These are phyloP conservation scores for Halesus radiatus DNA, from an alignment of 1,140 invertebrate genomes.

Conservation along the genomic window DNA sequence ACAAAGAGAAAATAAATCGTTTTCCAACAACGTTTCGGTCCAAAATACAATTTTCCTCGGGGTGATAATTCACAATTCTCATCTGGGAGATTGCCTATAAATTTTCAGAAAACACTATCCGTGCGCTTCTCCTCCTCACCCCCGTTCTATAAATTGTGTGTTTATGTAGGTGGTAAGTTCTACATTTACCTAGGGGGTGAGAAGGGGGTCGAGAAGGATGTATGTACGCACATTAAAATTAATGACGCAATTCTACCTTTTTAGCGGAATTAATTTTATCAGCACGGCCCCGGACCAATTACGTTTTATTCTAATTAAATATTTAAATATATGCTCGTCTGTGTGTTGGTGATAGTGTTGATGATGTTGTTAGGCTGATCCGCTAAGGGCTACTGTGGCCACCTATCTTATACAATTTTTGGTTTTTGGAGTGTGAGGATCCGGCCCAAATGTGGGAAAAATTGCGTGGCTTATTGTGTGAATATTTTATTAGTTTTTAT, in stretches of 20 bases:
- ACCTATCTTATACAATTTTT: too few relatives aligned
- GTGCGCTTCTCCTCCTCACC: constrained; percentile 46
- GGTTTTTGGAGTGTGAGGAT: too few relatives aligned
- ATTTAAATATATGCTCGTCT: constrained; percentile 33
- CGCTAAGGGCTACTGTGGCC: not conserved
- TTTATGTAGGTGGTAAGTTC: constrained; percentile 52
- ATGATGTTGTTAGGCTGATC: constrained; percentile 2
- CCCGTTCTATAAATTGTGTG: constrained; percentile 56
- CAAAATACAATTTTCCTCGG: constrained; percentile 51
- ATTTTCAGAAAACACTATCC: constrained; percentile 57
- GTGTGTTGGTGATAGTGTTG: constrained; percentile 18
- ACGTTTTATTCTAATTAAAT: constrained; percentile 44
- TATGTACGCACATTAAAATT: constrained; percentile 56
- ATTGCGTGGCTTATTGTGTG: too few relatives aligned
- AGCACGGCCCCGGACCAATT: constrained; percentile 19
- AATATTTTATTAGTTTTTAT: too few relatives aligned
- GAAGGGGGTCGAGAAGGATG: constrained; percentile 44
- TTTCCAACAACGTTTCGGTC: not conserved
- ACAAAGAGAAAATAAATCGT: not conserved
- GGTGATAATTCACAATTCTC: constrained; percentile 57
- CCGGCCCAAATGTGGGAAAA: too few relatives aligned
- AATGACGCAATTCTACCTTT: constrained; percentile 54
- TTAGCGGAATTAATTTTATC: constrained; percentile 55
- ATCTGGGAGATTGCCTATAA: constrained; percentile 58
- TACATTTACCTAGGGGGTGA: constrained; percentile 52